Base-by-base conservation (phyloP, 2,888 invertebrate species). In the Cyclophora punctaria region DNA sequence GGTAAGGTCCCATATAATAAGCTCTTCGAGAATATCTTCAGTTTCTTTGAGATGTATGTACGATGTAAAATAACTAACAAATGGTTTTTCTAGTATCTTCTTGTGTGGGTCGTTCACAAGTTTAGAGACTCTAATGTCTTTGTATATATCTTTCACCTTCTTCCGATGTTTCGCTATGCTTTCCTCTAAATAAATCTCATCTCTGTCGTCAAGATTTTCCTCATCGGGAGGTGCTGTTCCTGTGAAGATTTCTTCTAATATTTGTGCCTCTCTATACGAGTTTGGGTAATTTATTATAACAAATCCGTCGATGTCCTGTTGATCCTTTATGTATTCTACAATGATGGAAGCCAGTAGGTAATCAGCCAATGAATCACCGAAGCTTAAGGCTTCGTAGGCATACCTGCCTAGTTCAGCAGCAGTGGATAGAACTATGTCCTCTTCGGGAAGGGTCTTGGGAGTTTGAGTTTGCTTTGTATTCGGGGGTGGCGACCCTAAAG, bases 271-370 rank as follows among this genome's bases (percentile, higher is more conserved):
- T 35, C 86, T 75, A 51, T 90, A 90, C 4, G 80, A 86, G 52
- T 84, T 85, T 0, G 93, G 93, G 65, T 90, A 93, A 69, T 93
- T 92, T 44, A 93, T 73, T 46, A 93, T 77, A n/a, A 90, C 91
- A 87, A 92, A 93, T 3, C 92, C 92, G 20, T 84, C 66, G 42
- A 90, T 81, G 44, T 86, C 71, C 2, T 66, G 50, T 52, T 90
- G 75, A 40, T 77, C 79, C 67, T 89, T 90, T 20, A 93, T 68
- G 63, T 92, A 92, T 63, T 92, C 91, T 1, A 91, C 79, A 56
- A 93, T 75, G 76, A 91, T 91, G 34, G 89, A 87, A 3, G 90
- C 83, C 43, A 90, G 55, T 37, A 92, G 75, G 63, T 89, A 78
- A 68, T 92, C 91, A 34, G 89, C 83, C 50, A 91, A 69, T 37